Percentiles rank a stretch among this genome's conserved stretches.
Evolutionary conservation across 2,888 invertebrate species (phyloP).

Genomic region (Chloromyia formosa): DNA sequence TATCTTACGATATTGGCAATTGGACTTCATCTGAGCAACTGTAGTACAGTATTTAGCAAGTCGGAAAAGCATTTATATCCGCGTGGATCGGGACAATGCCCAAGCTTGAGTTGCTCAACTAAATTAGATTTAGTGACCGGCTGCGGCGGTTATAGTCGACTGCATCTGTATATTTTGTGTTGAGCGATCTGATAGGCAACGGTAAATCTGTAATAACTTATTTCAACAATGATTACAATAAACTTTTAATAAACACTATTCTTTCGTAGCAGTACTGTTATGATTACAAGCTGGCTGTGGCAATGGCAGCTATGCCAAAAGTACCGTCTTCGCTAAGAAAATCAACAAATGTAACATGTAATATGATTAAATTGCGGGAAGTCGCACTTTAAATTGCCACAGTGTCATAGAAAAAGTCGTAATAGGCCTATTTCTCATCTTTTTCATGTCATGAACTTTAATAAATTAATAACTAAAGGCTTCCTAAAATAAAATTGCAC

Average conservation of each 20-base stretch:
- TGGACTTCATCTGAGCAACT: conserved; percentile 29
- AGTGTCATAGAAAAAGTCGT: no score
- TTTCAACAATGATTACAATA: conserved; percentile 18
- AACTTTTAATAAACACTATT: conserved; percentile 18
- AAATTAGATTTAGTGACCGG: conserved; percentile 33
- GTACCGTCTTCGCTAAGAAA: no score
- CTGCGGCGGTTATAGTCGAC: conserved; percentile 21
- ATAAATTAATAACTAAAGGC: no score
- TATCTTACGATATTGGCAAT: conserved; percentile 39
- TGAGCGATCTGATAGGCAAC: not conserved
- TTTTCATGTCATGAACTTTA: no score
- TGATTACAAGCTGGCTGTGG: no score
- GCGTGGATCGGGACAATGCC: conserved; percentile 20
- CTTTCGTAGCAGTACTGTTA: no score
- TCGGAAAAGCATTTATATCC: conserved; percentile 18
- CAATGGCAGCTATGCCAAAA: no score
- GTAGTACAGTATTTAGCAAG: conserved; percentile 15
- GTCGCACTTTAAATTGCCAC: no score
- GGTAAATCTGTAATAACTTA: conserved; percentile 29
- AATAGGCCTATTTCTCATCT: no score
- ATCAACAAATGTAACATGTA: no score
- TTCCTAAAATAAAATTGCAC: no score
- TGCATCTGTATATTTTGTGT: conserved; percentile 11
- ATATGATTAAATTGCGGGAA: no score
- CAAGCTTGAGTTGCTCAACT: conserved; percentile 37